Evolutionary conservation across 2,797 vertebrate species (phyloP), one percentile per base, ranked within the genome.

Genomic region (Amniataba percoides): DNA sequence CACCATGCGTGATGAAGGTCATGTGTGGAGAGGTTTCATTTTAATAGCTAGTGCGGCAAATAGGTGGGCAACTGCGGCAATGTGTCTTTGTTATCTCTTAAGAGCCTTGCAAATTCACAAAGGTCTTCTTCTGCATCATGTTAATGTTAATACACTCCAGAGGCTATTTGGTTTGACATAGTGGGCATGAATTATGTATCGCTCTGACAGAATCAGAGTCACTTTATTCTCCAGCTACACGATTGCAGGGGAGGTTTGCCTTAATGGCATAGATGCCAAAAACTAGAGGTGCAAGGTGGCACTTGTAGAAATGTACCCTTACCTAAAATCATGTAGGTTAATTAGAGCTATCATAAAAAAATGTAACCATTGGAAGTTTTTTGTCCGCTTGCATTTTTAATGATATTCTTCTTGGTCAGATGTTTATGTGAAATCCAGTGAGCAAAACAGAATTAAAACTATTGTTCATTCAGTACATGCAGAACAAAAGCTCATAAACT

Each of bases 91-190:
- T 67, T 68, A 21, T 71, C 49, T 77, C 31, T 51, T 40, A 7
- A 42, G 23, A 58, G 65, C 45, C 19, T 40, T 56, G 46, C n/a
- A 67, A 36, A 52, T 40, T 56, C 62, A 48, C 23, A 5, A 70
- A 27, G 10, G 19, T 49, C 43, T 23, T 42, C 25, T 51, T 80
- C 71, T 74, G 52, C 69, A 51, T 81, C 45, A 52, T 79, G 42
- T 77, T 69, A 53, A 64, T 81, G 63, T 64, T 65, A 80, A 80
- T 68, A 25, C 5, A 16, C n/a, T 23, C 5, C 1, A 75, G 59
- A 71, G 57, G 57, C 51, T 59, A 65, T 83, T 75, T 71, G 9
- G 60, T 72, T 71, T 80, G 66, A 78, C 62, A 59, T 40, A 18
- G 46, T 12, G 27, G 27, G 23, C 12, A 45, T 76, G 51, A 81